phyloP scores from a whole-genome alignment of 2,888 invertebrate species.

The Halictus ligatus region DNA sequence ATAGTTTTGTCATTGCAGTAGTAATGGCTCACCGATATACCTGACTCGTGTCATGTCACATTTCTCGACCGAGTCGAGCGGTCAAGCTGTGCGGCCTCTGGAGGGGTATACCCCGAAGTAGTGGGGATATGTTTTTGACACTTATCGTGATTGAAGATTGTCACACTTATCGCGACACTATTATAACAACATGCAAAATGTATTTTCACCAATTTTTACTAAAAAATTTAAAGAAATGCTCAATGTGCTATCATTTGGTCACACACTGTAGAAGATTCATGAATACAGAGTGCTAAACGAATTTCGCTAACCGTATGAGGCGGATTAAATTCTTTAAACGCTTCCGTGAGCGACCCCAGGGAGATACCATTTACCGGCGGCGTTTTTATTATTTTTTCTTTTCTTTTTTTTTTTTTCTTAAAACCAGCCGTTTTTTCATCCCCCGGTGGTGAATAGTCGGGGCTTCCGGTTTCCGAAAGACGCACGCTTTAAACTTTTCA shows the following conservation, averaged over 20 bases:
- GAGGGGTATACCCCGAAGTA: no score
- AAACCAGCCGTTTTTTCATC: not conserved
- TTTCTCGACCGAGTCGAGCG: no score
- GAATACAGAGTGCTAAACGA: not conserved
- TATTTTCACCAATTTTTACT: not conserved
- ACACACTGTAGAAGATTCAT: not conserved
- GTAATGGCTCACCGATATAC: no score
- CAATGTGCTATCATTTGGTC: not conserved
- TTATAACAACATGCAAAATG: not conserved
- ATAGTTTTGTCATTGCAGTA: no score
- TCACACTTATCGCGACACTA: no score
- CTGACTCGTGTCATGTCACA: no score
- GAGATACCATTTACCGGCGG: slow-evolving; percentile 3
- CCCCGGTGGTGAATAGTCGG: not conserved
- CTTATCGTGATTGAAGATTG: no score
- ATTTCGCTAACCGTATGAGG: not conserved
- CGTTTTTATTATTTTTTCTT: not conserved
- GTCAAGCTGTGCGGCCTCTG: no score
- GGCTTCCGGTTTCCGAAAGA: slow-evolving; percentile 14
- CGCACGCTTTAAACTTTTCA: slow-evolving; percentile 27
- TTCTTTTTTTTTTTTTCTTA: not conserved
- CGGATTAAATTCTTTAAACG: not conserved
- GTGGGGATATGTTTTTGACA: no score
- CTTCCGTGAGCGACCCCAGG: not conserved
- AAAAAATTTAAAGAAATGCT: not conserved